Percentiles rank a stretch among this genome's conserved stretches.
Conservation (phyloP, 2,797 vertebrate genomes). For the Anguilla megastoma region DNA sequence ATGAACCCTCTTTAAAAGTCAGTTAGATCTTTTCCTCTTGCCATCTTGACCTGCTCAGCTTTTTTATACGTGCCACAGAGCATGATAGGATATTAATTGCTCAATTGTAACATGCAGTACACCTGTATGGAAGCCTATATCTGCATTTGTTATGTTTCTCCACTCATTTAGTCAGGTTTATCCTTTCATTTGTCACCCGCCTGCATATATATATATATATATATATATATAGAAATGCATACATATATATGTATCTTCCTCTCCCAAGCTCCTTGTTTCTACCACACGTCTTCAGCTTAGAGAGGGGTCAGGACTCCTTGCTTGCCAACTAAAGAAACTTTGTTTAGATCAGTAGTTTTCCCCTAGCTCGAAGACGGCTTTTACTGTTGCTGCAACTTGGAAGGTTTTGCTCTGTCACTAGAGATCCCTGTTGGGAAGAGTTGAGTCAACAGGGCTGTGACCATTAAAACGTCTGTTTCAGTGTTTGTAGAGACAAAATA, state of each 20-base stretch:
- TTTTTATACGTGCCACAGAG: too few relatives aligned
- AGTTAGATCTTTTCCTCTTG: too few relatives aligned
- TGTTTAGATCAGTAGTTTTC: background rate
- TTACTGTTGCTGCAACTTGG: background rate
- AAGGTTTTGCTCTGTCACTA: background rate
- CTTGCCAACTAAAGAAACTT: background rate
- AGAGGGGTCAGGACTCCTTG: background rate
- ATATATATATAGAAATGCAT: too few relatives aligned
- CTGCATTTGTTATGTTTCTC: too few relatives aligned
- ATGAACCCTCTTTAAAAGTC: too few relatives aligned
- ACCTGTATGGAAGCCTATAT: too few relatives aligned
- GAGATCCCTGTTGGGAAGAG: background rate
- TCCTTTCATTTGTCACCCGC: too few relatives aligned
- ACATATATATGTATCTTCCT: background rate
- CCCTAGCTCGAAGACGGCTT: background rate
- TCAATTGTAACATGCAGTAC: too few relatives aligned
- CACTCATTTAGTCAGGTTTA: too few relatives aligned
- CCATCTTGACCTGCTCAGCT: too few relatives aligned
- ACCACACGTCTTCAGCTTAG: background rate
- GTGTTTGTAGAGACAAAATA: background rate
- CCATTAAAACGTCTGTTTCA: background rate
- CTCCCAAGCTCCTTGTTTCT: background rate
- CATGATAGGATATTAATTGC: too few relatives aligned
- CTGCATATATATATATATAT: too few relatives aligned
- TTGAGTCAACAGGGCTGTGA: background rate